These are phyloP conservation scores for Chelidonichthys spinosus DNA, from an alignment of 2,797 vertebrate species.

Conservation along the genomic window DNA sequence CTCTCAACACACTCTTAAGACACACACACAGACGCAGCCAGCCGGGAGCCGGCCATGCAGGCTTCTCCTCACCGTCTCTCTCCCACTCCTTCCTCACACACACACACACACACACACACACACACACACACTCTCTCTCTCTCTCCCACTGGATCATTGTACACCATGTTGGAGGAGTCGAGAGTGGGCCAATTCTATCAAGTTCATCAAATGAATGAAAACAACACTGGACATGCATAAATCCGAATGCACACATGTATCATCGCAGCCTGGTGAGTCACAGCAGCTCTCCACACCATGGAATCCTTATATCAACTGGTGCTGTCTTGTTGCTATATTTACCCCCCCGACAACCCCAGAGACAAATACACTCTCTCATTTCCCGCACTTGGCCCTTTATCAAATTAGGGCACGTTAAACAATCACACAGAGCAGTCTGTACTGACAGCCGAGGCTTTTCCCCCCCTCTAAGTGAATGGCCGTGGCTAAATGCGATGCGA, in stretches of 20 bases:
- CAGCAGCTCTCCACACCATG: conserved; percentile 74
- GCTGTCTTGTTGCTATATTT: conserved; percentile 86
- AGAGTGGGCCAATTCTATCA: conserved; percentile 47
- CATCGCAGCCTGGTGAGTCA: conserved; percentile 72
- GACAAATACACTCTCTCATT: conserved; percentile 81
- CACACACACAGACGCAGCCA: conserved; percentile 74
- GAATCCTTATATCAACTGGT: conserved; percentile 83
- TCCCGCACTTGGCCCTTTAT: conserved; percentile 76
- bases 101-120: not conserved
- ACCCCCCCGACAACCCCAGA: conserved; percentile 76
- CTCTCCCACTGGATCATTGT: conserved; percentile 38
- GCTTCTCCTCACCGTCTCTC: conserved; percentile 15
- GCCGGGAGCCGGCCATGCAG: conserved; percentile 72
- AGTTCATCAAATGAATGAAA: conserved; percentile 61
- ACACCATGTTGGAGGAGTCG: conserved; percentile 36
- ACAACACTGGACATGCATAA: conserved; percentile 38
- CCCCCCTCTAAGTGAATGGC: conserved; percentile 52
- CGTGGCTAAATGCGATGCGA: conserved; percentile 60
- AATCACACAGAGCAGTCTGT: conserved; percentile 61
- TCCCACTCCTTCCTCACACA: conserved; percentile 11
- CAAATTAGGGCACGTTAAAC: conserved; percentile 79
- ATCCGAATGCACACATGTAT: conserved; percentile 44
- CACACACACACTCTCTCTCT: conserved; percentile 9
- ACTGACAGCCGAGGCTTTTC: conserved; percentile 57
- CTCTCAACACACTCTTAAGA: conserved; percentile 84